Conservation (phyloP, 2,113 vertebrate genomes). For the Corythoichthys intestinalis region DNA sequence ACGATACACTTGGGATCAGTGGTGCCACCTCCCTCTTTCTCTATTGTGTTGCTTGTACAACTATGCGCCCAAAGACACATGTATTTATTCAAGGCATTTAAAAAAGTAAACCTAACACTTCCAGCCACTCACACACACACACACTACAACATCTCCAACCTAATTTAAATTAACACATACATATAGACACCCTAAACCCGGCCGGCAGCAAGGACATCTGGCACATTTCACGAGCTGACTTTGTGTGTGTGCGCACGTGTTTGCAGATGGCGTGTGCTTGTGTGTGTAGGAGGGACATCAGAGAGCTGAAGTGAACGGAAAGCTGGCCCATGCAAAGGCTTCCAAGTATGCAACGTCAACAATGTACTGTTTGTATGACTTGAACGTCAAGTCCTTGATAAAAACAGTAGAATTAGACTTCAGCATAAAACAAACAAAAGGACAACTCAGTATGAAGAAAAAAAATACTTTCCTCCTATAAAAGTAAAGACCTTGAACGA, state of each 20-base stretch:
- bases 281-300: constrained; percentile 28
- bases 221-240: constrained; percentile 55
- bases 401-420: constrained; percentile 1
- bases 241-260: constrained; percentile 33
- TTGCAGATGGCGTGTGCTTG: constrained; percentile 14
- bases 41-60: constrained; percentile 12
- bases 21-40: constrained; percentile 11
- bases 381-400: not conserved
- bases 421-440: not conserved
- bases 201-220: constrained; percentile 60
- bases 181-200: constrained; percentile 28
- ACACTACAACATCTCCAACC: constrained; percentile 13
- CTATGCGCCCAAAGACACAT: constrained; percentile 7
- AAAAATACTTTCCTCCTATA: not conserved
- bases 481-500: constrained; percentile 10
- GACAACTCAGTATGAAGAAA: constrained; percentile 20
- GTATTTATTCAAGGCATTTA: constrained; percentile 26
- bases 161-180: constrained; percentile 26
- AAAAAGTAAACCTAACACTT: constrained; percentile 35
- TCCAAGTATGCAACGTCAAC: constrained; percentile 42
- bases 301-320: constrained; percentile 40
- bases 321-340: constrained; percentile 39
- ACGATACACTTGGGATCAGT: constrained; percentile 24
- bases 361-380: constrained; percentile 10
- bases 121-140: constrained; percentile 15